phyloP scores from a whole-genome alignment of 35 echinoderm and acorn worm species.

The Acanthaster planci region DNA sequence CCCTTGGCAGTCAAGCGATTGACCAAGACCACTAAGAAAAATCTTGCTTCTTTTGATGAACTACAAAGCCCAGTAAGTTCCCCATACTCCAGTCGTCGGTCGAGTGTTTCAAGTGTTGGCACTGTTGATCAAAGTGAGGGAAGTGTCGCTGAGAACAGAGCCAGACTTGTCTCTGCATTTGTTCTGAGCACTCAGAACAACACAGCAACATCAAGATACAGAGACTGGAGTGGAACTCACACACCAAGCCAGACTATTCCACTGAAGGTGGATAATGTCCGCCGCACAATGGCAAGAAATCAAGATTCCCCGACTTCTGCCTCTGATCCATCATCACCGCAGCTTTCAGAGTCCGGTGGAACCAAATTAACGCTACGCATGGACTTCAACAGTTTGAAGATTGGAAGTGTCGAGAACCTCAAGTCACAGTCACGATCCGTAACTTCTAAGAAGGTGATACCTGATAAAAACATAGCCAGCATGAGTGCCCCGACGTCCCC shows the following conservation, averaged over 20 bases:
- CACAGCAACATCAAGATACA: not conserved
- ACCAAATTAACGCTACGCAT: slow-evolving; percentile 49
- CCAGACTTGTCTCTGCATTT: slow-evolving; percentile 3
- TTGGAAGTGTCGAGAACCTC: slow-evolving; percentile 37
- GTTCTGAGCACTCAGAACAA: slow-evolving; percentile 6
- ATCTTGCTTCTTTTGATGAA: slow-evolving; percentile 37
- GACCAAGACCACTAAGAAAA: slow-evolving; percentile 42
- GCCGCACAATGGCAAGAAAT: slow-evolving; percentile 23
- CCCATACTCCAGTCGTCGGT: slow-evolving; percentile 29
- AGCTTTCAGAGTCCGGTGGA: slow-evolving; percentile 6
- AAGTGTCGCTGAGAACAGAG: slow-evolving; percentile 21
- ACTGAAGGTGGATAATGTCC: slow-evolving; percentile 12
- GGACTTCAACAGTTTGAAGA: slow-evolving; percentile 57
- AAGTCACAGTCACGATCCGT: not conserved
- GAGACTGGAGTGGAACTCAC: slow-evolving; percentile 1
- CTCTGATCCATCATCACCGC: not conserved
- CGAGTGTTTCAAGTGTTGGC: slow-evolving; percentile 34
- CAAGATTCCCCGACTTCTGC: slow-evolving; percentile 26
- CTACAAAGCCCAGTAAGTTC: slow-evolving; percentile 41
- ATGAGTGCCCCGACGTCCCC: slow-evolving; percentile 61
- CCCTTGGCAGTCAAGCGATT: slow-evolving; percentile 36
- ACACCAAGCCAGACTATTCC: not conserved
- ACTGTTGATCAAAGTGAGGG: slow-evolving; percentile 31
- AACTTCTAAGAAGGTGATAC: slow-evolving; percentile 12
- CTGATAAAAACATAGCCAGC: slow-evolving; percentile 26